Base-by-base conservation (phyloP, 2,888 invertebrate genomes). In the Lithophane semibrunnea region DNA sequence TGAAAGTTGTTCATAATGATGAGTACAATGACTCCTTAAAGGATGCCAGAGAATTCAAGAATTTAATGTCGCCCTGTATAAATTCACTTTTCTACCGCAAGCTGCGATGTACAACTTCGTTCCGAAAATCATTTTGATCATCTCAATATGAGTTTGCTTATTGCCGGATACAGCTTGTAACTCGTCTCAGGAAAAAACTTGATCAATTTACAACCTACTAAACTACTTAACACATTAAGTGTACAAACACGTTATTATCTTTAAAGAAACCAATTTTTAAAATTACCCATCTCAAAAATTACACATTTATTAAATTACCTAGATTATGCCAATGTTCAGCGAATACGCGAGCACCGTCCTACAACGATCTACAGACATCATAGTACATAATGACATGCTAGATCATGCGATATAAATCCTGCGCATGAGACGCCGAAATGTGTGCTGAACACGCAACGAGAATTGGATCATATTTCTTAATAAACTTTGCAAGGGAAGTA, bases 401-500 rank as follows among this genome's bases (percentile, higher is more conserved):
- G 73, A 82, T 77, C 82, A 75, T 76, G 76, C 63, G 79, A 71
- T 82, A 73, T 85, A 79, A 79, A 85, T 79, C 71, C 60, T 67
- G 77, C 74, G 78, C 66, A 61, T 12, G 80, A 81, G 80, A 81
- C 71, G 76, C 82, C 84, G 18, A 88, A 87, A 88, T 85, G 84
- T 61, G 77, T 44, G 49, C 60, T 47, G 49, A 47, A 70, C 86
- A 88, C 85, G 87, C 88, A 77, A 88, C 24, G 63, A 0, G 65
- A 74, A 80, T 58, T 56, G 56, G 63, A 73, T 81, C 74, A 84
- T 80, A 80, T 74, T 80, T 80, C 83, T 72, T 80, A 37, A 42
- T 63, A 54, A 61, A 63, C 58, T 72, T 78, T 69, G 44, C 58
- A 42, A 49, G 16, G 18, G 44, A 61, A 63, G 8, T 71, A 16